Base-by-base conservation (phyloP, 2,113 vertebrate species). In the Eonycteris spelaea region DNA sequence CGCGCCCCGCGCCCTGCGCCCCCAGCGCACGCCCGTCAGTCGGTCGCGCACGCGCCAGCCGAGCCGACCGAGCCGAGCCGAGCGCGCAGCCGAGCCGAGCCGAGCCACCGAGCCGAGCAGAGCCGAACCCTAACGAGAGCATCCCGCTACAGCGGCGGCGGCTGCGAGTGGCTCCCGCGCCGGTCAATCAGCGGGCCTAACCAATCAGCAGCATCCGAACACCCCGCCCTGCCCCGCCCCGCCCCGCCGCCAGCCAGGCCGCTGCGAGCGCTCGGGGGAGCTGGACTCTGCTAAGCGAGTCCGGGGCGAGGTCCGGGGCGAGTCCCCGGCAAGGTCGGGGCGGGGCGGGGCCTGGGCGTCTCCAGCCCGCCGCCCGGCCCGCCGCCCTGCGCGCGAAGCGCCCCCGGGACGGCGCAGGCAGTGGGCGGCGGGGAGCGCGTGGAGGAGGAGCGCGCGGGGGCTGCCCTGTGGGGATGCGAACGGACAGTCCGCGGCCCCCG, bases 21-120 rank as follows among this genome's bases (percentile, higher is more conserved):
- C 92, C 95, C 87, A 8, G 88, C 94, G 92, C 96, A 89, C 96
- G 57, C 96, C 94, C 61, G 96, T 86, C 95, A 85, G 79, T 89
- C 91, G 43, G 96, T 86, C 93, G 89, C 57, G 79, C 77, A 70
- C 98, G 45, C 45, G 45, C 68, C 45, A 48, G 45, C 53, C 57
- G 88, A 90, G 84, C 90, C 83, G 45, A 86, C 90, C 83, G 55
- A 86, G 59, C n/a, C n/a, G n/a, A n/a, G n/a, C n/a, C 40, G 40
- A 40, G 40, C 98, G 45, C 45, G 45, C 45, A 48, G 45, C 53
- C 57, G 88, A 90, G 84, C 90, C 83, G 45, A 86, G 84, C 90
- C 83, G 55, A 86, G 59, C 65, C 51, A n/a, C n/a, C n/a, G n/a
- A n/a, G n/a, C n/a, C 40, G 40, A 40, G 40, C 40, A 40, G 40